A percentile compares a stretch with the other conserved stretches of the same genome.
Evolutionary conservation across 2,113 vertebrate species (phyloP).

Genomic region (Percina caprodes): DNA sequence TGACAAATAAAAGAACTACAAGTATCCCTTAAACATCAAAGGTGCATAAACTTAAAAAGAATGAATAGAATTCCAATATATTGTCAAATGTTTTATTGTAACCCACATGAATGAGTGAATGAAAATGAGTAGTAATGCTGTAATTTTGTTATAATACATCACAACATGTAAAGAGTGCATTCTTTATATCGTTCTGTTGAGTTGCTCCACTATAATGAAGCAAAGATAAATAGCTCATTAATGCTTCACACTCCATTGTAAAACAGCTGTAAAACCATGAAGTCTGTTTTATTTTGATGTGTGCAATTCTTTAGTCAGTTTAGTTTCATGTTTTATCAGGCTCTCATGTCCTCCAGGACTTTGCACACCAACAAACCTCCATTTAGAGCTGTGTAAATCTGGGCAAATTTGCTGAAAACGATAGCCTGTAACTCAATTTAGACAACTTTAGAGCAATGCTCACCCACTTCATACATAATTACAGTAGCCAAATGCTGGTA

Average conservation of each 20-base stretch:
- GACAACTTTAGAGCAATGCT: slow-evolving; percentile 71
- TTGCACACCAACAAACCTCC: slow-evolving; percentile 54
- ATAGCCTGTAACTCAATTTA: slow-evolving; percentile 80
- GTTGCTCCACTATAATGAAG: slow-evolving; percentile 1
- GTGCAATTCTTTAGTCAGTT: slow-evolving; percentile 61
- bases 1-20: background rate
- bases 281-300: slow-evolving; percentile 69
- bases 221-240: slow-evolving; percentile 25
- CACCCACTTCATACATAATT: slow-evolving; percentile 72
- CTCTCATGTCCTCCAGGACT: slow-evolving; percentile 79
- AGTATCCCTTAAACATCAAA: background rate
- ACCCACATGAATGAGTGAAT: slow-evolving; percentile 3
- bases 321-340: slow-evolving; percentile 68
- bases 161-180: background rate
- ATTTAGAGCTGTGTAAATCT: slow-evolving; percentile 68
- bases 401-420: slow-evolving; percentile 76
- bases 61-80: background rate
- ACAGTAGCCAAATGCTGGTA: slow-evolving; percentile 76
- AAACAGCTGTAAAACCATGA: slow-evolving; percentile 15
- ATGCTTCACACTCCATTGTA: slow-evolving; percentile 18
- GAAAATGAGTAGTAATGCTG: background rate
- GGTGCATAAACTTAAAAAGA: background rate
- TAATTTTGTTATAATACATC: background rate
- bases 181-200: background rate
- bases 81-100: background rate